Percentiles rank a stretch among this genome's conserved stretches.
These are phyloP conservation scores for Colostygia pectinataria DNA, from an alignment of 2,888 invertebrate species.

Conservation along the genomic window DNA sequence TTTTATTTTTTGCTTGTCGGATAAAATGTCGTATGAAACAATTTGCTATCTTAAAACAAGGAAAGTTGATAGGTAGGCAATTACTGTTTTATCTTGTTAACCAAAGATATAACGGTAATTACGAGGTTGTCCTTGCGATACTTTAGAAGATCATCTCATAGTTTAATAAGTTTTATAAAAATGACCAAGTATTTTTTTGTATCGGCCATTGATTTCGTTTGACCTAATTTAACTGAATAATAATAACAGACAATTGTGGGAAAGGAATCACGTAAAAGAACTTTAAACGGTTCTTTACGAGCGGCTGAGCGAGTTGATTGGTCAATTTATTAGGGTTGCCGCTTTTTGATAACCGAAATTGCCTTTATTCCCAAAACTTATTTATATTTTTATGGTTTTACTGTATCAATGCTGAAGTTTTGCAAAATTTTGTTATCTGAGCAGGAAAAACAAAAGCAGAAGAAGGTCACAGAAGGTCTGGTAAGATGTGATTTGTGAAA, in stretches of 20 bases:
- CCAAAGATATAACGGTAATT: too few species aligned
- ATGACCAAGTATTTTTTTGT: background rate
- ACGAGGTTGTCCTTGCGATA: too few species aligned
- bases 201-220: constrained; percentile 9
- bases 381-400: background rate
- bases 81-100: too few species aligned
- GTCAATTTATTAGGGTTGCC: constrained; percentile 42
- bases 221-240: constrained; percentile 24
- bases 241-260: constrained; percentile 37
- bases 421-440: too few species aligned
- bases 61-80: too few species aligned
- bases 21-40: too few species aligned
- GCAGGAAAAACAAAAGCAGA: too few species aligned
- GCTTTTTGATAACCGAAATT: background rate
- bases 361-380: background rate
- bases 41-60: too few species aligned
- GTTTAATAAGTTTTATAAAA: background rate
- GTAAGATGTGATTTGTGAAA: too few species aligned
- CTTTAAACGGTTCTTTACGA: constrained; percentile 58
- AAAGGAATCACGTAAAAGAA: constrained; percentile 53
- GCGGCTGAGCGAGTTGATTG: constrained; percentile 60
- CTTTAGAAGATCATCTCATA: too few species aligned
- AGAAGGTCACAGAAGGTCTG: too few species aligned
- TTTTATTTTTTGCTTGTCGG: too few species aligned
- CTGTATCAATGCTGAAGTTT: background rate